phyloP scores from a whole-genome alignment of 2,113 vertebrate species.

The Chloroceryle aenea region DNA sequence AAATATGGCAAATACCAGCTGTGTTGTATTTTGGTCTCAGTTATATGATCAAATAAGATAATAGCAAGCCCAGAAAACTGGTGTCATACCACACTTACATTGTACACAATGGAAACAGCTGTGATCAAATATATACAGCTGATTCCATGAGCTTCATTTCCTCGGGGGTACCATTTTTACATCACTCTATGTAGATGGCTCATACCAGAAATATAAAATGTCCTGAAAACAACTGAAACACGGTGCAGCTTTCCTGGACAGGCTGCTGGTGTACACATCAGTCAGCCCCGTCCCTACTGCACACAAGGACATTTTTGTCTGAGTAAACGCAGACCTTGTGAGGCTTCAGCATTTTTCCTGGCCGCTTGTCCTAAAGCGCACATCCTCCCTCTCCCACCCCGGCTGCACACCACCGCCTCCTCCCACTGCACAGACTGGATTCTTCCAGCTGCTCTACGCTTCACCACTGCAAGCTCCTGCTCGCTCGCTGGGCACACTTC shows the following conservation, averaged over 20 bases:
- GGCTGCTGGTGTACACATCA: fast-evolving
- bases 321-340: not conserved
- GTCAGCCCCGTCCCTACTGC: fast-evolving
- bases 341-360: not conserved
- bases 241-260: not conserved
- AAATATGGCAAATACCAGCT: not conserved
- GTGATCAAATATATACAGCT: not conserved
- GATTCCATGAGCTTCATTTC: not conserved
- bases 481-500: fast-evolving
- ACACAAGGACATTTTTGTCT: not conserved
- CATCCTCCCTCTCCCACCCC: not conserved
- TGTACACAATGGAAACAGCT: not conserved
- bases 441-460: fast-evolving
- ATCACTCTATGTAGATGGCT: not conserved
- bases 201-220: not conserved
- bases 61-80: not conserved
- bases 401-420: fast-evolving
- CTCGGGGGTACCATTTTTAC: not conserved
- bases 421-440: not conserved
- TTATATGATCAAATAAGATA: fast-evolving
- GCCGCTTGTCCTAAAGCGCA: not conserved
- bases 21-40: not conserved
- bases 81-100: not conserved
- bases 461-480: not conserved
- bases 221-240: not conserved